Evolutionary conservation across 1,140 invertebrate genomes (phyloP).

Genomic region (Pseudomyrmex sp.): DNA sequence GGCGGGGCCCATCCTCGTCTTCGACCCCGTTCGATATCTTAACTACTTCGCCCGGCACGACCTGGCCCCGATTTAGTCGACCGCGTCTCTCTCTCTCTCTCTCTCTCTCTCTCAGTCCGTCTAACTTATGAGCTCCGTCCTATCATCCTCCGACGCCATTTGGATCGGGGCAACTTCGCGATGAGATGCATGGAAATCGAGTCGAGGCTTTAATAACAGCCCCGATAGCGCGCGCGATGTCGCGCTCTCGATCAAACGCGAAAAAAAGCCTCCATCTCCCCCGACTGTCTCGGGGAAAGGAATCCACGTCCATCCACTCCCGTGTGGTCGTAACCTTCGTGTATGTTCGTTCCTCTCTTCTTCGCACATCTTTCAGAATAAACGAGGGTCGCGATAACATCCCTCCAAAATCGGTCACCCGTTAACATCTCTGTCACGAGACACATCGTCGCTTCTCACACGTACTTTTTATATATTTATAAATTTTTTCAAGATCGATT

Average conservation of each 20-base stretch:
- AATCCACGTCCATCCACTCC: background rate
- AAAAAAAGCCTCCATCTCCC: slow-evolving; percentile 22
- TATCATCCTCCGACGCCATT: slow-evolving; percentile 51
- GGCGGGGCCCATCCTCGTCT: slow-evolving; percentile 39
- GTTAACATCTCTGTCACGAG: background rate
- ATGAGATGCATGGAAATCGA: slow-evolving; percentile 55
- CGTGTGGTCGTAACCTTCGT: slow-evolving; percentile 9
- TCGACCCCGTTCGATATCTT: slow-evolving; percentile 54
- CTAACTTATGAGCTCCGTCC: slow-evolving; percentile 48
- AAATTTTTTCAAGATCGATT: background rate
- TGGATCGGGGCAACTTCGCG: slow-evolving; percentile 41
- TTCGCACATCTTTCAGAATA: background rate
- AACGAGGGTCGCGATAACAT: slow-evolving; percentile 19
- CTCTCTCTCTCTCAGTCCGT: background rate
- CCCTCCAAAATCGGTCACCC: slow-evolving; percentile 16
- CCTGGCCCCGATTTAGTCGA: slow-evolving; percentile 50
- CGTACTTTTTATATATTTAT: too few species aligned
- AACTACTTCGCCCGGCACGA: slow-evolving; percentile 36
- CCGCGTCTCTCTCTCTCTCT: background rate
- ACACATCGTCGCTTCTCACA: background rate
- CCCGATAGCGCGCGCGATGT: slow-evolving; percentile 21
- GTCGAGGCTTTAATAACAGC: slow-evolving; percentile 47
- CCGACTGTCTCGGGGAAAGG: slow-evolving; percentile 14
- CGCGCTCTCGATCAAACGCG: slow-evolving; percentile 26
- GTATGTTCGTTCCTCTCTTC: background rate